A percentile compares a stretch with the other conserved stretches of the same genome.
Evolutionary conservation across 2,888 invertebrate genomes (phyloP).

Genomic region (Bursaphelenchus okinawaensis): DNA sequence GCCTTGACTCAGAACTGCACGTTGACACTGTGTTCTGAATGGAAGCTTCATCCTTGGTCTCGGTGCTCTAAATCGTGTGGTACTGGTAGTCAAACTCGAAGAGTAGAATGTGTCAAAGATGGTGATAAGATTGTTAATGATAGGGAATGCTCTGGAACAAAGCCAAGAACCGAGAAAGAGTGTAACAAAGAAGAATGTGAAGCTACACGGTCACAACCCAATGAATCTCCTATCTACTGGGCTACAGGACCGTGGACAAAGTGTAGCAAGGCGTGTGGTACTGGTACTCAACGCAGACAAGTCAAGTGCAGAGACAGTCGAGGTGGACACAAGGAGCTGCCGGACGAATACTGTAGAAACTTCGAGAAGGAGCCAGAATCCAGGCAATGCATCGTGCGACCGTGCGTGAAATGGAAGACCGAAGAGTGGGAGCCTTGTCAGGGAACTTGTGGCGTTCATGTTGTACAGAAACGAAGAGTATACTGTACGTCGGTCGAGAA

Average conservation of each 20-base stretch:
- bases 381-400: conserved; percentile 35
- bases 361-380: conserved; percentile 36
- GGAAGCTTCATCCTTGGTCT: conserved; percentile 44
- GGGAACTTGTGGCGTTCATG: conserved; percentile 46
- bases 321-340: conserved; percentile 40
- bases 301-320: conserved; percentile 48
- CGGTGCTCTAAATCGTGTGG: conserved; percentile 49
- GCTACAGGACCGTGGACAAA: conserved; percentile 48
- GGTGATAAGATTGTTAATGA: conserved; percentile 3
- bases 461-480: conserved; percentile 39
- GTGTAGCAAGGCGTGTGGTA: conserved; percentile 60
- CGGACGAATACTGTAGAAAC: conserved; percentile 43
- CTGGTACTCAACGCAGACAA: conserved; percentile 58
- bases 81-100: conserved; percentile 17
- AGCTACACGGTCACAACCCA: conserved; percentile 1
- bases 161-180: conserved; percentile 25
- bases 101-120: conserved; percentile 11
- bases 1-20: conserved; percentile 34
- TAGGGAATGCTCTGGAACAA: conserved; percentile 15
- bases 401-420: conserved; percentile 44
- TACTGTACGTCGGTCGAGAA: conserved; percentile 29
- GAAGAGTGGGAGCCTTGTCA: conserved; percentile 51
- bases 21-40: conserved; percentile 43
- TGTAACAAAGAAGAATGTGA: conserved; percentile 41
- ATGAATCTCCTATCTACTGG: conserved; percentile 32